Percentiles rank a stretch among this genome's conserved stretches.
Evolutionary conservation across 1,140 invertebrate genomes (phyloP).

Genomic region (Delia radicum): DNA sequence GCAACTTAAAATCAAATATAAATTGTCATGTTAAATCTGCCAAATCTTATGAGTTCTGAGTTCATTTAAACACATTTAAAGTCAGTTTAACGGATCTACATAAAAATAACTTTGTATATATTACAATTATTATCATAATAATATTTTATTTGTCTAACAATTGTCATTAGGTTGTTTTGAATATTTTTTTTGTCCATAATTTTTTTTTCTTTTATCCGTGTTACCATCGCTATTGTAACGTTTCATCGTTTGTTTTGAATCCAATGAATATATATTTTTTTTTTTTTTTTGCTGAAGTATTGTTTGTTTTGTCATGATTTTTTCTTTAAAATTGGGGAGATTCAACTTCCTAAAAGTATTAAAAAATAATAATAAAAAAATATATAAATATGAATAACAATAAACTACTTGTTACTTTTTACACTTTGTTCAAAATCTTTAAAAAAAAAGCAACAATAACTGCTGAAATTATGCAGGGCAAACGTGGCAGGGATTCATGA

Average conservation of each 20-base stretch:
- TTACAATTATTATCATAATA: slow-evolving; percentile 18
- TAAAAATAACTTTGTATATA: slow-evolving; percentile 4
- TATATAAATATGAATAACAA: slow-evolving; percentile 3
- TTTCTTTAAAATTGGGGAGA: neutral
- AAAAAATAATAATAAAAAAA: neutral
- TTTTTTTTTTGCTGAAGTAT: neutral
- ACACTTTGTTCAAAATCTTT: slow-evolving; percentile 4
- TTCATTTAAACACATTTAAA: no score
- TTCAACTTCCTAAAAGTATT: slow-evolving; percentile 51
- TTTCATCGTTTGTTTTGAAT: no score
- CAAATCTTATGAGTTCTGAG: no score
- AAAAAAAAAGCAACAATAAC: neutral
- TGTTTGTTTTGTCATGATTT: slow-evolving; percentile 25
- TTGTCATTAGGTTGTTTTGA: neutral
- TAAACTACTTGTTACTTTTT: slow-evolving; percentile 20
- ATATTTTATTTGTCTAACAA: slow-evolving; percentile 21
- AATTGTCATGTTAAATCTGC: no score
- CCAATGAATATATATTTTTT: no score
- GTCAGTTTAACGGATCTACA: neutral
- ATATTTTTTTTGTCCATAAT: neutral
- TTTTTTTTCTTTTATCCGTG: slow-evolving; percentile 18
- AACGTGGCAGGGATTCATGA: slow-evolving; percentile 18
- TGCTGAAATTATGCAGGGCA: slow-evolving; percentile 6
- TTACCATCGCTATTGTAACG: slow-evolving; percentile 1
- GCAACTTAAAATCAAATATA: no score